Base-by-base conservation (phyloP, 2,888 invertebrate genomes). In the Poecilus cupreus region DNA sequence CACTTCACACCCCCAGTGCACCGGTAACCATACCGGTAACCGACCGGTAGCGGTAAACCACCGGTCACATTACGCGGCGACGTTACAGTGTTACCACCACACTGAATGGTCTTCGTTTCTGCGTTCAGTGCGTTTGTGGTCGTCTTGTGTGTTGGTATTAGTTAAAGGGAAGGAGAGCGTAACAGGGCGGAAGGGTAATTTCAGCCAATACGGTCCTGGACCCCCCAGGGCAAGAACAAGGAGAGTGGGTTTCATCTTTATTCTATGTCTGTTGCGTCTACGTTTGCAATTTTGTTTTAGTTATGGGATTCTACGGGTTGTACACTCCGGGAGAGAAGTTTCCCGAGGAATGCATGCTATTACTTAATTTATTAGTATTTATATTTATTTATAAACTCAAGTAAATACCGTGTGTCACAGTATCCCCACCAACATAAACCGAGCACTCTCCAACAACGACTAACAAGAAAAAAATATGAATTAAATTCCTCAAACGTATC, bases 281-380 rank as follows among this genome's bases (percentile, higher is more conserved):
- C 68, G 39, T 37, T 37, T 68, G 68, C 68, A 68, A 68, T 68
- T 68, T 68, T 68, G 68, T 68, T 68, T 37, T 68, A 68, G 68
- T 68, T 68, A 68, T 68, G 39, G 68, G 18, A 11, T 11, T 11
- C 8, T 18, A 43, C 43, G 10, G 43, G 43, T 18, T 0, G 60
- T 60, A 60, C 60, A 57, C 10, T 20, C 26, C 10, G n/a, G n/a
- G 10, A 18, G 24, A 13, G n/a, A 60, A 60, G 60, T 60, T 26
- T 16, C 10, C 16, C 16, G 20, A 16, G 51, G 51, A 13, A 46
- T 37, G 4, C 8, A 3, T 32, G 8, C 32, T 2, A 26, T 2
- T 3, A 26, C 11, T 46, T n/a, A n/a, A n/a, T n/a, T n/a, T n/a
- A n/a, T n/a, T n/a, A n/a, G n/a, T n/a, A n/a, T n/a, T n/a, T n/a